Evolutionary conservation across 2,113 vertebrate species (phyloP), one percentile per base, ranked within the genome.

Genomic region (Paracanthobrama guichenoti): DNA sequence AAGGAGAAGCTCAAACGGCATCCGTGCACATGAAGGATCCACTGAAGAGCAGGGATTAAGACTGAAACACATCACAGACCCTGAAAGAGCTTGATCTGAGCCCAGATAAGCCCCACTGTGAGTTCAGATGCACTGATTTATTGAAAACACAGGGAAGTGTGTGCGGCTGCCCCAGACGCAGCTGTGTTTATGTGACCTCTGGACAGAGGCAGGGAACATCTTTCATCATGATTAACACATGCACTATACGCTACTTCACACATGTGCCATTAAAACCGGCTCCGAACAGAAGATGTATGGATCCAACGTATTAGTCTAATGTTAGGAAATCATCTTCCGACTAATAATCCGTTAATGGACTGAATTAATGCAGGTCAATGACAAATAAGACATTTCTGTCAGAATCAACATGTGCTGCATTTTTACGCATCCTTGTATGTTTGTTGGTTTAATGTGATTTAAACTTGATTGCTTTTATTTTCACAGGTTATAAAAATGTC

Each of bases 111-210:
- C 31, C 4, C 0, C 2, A 4, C 20, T n/a, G 71, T 18, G 50
- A 73, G 50, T 48, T 9, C 16, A 66, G 57, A 84, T 76, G 48
- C 69, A 28, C 77, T 81, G 84, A 85, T 85, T 85, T 81, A 85
- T 85, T 85, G 26, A 85, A 74, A 81, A 85, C 84, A 81, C 53
- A 24, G 55, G 35, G 22, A 26, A 0, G 53, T 39, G 78, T 77
- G 31, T n/a, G 9, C 16, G 18, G 18, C 31, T 6, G 77, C 57
- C 35, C 22, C 77, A 79, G 77, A 79, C 77, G 20, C 53, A 94
- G 93, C 94, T 94, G 94, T 95, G 94, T 95, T 95, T 94, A 93
- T 87, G 73, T 93, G 91, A 93, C 91, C 93, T 91, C 86, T 92
- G 90, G 71, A 84, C 82, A 31, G 31, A 14, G 48, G 48, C 73